Percentiles rank a stretch among this genome's conserved stretches.
Evolutionary conservation across 2,888 invertebrate species (phyloP).

Genomic region (Aplocera efformata): DNA sequence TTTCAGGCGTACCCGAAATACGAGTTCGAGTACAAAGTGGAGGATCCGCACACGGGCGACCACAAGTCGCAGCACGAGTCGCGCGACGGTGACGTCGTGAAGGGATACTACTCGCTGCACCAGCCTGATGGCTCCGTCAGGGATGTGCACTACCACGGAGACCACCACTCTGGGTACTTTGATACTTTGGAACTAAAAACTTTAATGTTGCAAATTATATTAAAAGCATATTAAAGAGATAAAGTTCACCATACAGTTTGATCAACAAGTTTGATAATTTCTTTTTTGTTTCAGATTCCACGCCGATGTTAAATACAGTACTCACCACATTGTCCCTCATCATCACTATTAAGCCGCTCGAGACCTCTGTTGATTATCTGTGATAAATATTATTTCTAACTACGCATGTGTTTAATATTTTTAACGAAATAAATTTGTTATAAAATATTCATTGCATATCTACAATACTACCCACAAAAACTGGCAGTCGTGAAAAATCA

Average conservation of each 20-base stretch:
- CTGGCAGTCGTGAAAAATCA: too few relatives aligned
- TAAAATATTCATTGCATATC: too few relatives aligned
- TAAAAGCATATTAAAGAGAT: too few relatives aligned
- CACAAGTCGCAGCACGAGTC: conserved; percentile 65
- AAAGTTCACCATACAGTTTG: too few relatives aligned
- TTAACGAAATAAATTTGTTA: too few relatives aligned
- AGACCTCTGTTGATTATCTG: background rate
- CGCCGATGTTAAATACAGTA: conserved; percentile 43
- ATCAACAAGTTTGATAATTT: background rate
- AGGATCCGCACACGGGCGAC: conserved; percentile 75
- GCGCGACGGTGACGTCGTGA: conserved; percentile 62
- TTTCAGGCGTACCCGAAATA: conserved; percentile 52
- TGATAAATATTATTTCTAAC: background rate
- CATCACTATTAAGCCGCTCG: conserved; percentile 19
- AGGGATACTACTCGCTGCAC: conserved; percentile 52
- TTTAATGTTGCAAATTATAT: too few relatives aligned
- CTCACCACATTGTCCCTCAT: conserved; percentile 37
- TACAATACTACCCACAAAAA: too few relatives aligned
- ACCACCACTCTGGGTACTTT: conserved; percentile 70
- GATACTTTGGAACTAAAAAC: too few relatives aligned
- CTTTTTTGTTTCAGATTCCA: conserved; percentile 34
- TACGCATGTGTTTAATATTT: too few relatives aligned
- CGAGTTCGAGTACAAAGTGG: conserved; percentile 49
- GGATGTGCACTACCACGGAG: conserved; percentile 70
- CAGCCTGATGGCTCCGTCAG: conserved; percentile 60